Evolutionary conservation across 1,140 invertebrate genomes (phyloP).

Genomic region (Triops cancriformis): DNA sequence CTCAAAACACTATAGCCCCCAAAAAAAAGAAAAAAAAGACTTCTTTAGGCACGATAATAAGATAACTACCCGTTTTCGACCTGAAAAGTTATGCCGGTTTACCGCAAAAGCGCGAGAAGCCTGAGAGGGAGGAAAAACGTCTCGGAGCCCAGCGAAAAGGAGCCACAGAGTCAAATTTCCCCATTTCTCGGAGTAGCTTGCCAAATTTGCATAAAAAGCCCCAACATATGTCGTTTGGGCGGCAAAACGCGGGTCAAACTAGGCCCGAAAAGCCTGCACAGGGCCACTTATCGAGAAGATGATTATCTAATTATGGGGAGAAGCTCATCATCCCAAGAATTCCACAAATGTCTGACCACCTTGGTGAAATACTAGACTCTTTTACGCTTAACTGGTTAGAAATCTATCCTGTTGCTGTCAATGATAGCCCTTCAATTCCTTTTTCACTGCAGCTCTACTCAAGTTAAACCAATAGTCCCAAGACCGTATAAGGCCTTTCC

Average conservation of each 20-base stretch:
- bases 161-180: background rate
- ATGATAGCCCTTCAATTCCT: no score
- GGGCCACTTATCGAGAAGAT: background rate
- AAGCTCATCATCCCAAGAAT: background rate
- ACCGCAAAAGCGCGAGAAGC: background rate
- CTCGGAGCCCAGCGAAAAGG: no score
- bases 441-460: no score
- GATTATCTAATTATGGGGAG: conserved; percentile 10
- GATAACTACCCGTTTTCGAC: background rate
- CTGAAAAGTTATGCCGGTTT: background rate
- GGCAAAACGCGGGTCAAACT: background rate
- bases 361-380: background rate
- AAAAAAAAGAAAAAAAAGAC: no score
- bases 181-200: background rate
- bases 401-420: background rate
- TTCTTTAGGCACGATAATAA: background rate
- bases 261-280: background rate
- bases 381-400: background rate
- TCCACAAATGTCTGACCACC: background rate
- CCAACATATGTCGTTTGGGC: background rate
- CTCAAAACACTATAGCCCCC: background rate
- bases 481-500: no score
- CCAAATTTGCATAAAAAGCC: background rate
- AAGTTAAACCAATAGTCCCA: no score
- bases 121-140: no score